Evolutionary conservation across 2,797 vertebrate species (phyloP).

Genomic region (Hapalemur alaotrensis): DNA sequence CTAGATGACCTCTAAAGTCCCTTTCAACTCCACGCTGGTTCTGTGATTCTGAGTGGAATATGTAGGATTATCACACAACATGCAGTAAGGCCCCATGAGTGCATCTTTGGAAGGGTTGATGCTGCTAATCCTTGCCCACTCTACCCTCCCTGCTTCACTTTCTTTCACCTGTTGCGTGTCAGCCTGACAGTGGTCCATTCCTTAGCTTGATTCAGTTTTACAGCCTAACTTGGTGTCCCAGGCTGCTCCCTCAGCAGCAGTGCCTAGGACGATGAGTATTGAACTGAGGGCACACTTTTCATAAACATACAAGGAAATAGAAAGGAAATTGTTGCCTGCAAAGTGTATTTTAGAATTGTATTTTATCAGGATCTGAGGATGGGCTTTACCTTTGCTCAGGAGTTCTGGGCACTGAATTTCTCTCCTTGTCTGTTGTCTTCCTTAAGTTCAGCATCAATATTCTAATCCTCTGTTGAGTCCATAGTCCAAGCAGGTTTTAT

Average conservation of each 20-base stretch:
- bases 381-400: not conserved
- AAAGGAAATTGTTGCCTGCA: conserved; percentile 18
- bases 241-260: not conserved
- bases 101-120: conserved; percentile 42
- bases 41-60: conserved; percentile 52
- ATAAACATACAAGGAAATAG: conserved; percentile 4
- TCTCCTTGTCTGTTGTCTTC: not conserved
- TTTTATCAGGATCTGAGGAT: not conserved
- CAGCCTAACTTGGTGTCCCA: not conserved
- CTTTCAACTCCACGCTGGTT: conserved; percentile 36
- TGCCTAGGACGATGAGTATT: not conserved
- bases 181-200: not conserved
- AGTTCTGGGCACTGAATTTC: not conserved
- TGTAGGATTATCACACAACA: conserved; percentile 58
- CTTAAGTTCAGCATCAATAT: not conserved
- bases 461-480: not conserved
- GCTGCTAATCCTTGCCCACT: conserved; percentile 32
- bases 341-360: not conserved
- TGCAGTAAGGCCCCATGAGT: conserved; percentile 50
- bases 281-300: conserved; percentile 21
- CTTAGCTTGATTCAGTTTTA: not conserved
- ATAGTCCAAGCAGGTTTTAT: not conserved
- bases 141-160: conserved; percentile 37
- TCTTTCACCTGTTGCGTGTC: conserved; percentile 51
- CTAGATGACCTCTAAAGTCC: conserved; percentile 46